A percentile compares a stretch with the other conserved stretches of the same genome.
These are phyloP conservation scores for Rattus rattus DNA, from an alignment of 2,113 vertebrate species.

Conservation along the genomic window DNA sequence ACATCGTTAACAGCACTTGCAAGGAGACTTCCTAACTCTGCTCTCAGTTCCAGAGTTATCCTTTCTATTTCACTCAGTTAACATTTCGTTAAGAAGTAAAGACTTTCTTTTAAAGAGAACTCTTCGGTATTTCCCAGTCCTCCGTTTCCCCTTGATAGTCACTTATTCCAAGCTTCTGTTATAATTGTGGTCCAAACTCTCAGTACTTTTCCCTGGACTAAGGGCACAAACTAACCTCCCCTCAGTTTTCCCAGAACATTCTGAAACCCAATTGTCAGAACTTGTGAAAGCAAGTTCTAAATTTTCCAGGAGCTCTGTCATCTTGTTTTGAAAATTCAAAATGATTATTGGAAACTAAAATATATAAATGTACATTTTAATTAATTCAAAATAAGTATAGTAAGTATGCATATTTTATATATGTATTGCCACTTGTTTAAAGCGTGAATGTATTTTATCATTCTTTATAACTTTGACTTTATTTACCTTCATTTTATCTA, in stretches of 20 bases:
- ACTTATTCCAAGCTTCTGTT: neutral
- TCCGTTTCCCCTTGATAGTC: neutral
- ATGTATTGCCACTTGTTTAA: neutral
- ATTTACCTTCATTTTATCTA: neutral
- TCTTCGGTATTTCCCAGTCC: neutral
- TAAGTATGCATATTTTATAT: neutral
- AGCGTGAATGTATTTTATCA: neutral
- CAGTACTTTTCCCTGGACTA: neutral
- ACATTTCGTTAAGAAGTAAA: neutral
- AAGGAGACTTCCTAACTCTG: neutral
- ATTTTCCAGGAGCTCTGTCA: neutral
- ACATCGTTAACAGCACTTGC: neutral
- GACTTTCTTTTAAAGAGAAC: neutral
- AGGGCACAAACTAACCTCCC: neutral
- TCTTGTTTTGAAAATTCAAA: neutral
- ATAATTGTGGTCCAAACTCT: neutral
- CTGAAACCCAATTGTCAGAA: neutral
- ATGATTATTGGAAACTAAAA: slow-evolving; percentile 4
- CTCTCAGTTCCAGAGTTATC: neutral
- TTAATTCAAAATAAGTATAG: slow-evolving; percentile 9
- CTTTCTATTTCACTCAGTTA: neutral
- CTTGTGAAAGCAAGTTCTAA: neutral
- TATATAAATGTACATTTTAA: neutral
- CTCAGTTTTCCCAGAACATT: neutral
- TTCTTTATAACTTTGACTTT: neutral